These are phyloP conservation scores for Anastrepha ludens DNA, from an alignment of 1,140 invertebrate species.

Conservation along the genomic window DNA sequence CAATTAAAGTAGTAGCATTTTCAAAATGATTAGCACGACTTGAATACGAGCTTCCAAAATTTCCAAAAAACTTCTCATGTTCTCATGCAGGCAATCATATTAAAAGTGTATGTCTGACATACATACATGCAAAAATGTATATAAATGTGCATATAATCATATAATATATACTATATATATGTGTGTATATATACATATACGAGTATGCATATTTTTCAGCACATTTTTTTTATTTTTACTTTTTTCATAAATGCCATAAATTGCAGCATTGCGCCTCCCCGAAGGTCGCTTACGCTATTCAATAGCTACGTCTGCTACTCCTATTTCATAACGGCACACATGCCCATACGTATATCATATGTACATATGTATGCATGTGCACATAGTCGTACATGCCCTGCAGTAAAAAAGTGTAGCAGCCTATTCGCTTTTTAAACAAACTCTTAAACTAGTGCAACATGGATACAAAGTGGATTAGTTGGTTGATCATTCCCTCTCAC, in stretches of 20 bases:
- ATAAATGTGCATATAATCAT: not conserved
- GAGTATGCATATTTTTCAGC: not conserved
- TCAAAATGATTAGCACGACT: not conserved
- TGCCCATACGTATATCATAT: not conserved
- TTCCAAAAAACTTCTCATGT: not conserved
- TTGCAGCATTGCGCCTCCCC: slow-evolving; percentile 10
- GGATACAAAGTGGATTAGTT: too few relatives aligned
- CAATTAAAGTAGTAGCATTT: not conserved
- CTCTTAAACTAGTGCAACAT: too few relatives aligned
- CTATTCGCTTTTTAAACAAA: too few relatives aligned
- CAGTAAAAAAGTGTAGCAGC: too few relatives aligned
- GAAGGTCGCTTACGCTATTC: slow-evolving; percentile 17
- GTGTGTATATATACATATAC: not conserved
- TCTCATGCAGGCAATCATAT: not conserved
- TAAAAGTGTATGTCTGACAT: too few relatives aligned
- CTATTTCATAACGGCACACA: not conserved
- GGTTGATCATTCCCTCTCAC: too few relatives aligned
- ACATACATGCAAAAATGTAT: not conserved
- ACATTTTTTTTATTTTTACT: not conserved
- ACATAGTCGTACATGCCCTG: too few relatives aligned
- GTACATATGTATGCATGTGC: not conserved
- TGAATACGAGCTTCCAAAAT: not conserved
- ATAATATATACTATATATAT: not conserved
- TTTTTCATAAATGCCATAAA: slow-evolving; percentile 35
- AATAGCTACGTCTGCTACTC: not conserved